phyloP scores from a whole-genome alignment of 2,797 vertebrate species.

The Pangasius djambal region DNA sequence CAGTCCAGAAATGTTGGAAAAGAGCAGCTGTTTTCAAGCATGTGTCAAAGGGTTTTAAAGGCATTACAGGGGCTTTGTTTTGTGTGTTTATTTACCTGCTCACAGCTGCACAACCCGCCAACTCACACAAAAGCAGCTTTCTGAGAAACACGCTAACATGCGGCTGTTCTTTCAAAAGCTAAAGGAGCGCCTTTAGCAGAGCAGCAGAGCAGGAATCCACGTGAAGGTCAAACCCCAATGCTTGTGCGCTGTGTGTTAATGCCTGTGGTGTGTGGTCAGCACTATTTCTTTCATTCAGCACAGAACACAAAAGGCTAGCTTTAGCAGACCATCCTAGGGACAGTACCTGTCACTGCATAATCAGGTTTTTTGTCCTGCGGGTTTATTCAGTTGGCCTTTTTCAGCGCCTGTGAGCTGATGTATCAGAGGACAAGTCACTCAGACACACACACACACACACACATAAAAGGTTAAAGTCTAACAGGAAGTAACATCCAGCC shows the following conservation, averaged over 20 bases:
- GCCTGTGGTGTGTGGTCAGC: conserved; percentile 78
- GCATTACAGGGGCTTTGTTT: conserved; percentile 16
- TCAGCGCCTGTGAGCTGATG: conserved; percentile 41
- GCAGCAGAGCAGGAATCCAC: conserved; percentile 48
- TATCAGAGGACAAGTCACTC: conserved; percentile 51
- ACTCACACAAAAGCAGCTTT: conserved; percentile 45
- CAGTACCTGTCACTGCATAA: conserved; percentile 63
- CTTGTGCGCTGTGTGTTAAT: conserved; percentile 66
- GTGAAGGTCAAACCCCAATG: conserved; percentile 66
- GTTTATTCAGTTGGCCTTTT: conserved; percentile 59
- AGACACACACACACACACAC: conserved; percentile 32
- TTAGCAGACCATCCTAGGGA: conserved; percentile 65
- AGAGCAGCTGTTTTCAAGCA: conserved; percentile 35
- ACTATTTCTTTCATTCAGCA: conserved; percentile 65
- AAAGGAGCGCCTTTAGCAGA: conserved; percentile 41
- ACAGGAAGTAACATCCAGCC: conserved; percentile 66
- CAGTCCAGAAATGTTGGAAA: conserved; percentile 24
- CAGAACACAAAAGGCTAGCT: conserved; percentile 68
- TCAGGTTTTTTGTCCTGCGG: conserved; percentile 53
- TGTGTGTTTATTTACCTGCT: conserved; percentile 40
- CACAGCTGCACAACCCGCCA: conserved; percentile 37
- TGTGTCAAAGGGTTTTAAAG: conserved; percentile 31
- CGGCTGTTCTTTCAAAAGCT: conserved; percentile 53
- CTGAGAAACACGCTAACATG: conserved; percentile 54
- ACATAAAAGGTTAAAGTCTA: conserved; percentile 64